phyloP scores from a whole-genome alignment of 30 jellyfish, hydroid and myxozoan species.

The Euphysa ruthae region DNA sequence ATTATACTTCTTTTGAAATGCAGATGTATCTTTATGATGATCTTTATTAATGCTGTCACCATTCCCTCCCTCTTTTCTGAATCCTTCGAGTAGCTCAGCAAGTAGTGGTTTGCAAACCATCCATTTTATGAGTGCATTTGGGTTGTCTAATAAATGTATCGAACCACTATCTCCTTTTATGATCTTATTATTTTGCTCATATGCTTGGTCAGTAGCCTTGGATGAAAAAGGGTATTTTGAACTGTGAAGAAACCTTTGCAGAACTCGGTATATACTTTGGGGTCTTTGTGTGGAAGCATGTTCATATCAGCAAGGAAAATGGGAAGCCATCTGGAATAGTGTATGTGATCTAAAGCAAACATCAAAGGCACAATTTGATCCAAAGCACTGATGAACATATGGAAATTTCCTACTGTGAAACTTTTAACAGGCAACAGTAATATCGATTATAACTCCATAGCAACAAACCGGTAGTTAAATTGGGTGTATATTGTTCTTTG shows the following conservation, averaged over 20 bases:
- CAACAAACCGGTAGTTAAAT: not conserved
- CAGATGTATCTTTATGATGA: too few relatives aligned
- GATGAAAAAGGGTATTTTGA: not conserved
- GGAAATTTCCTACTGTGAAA: not conserved
- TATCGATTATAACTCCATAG: too few relatives aligned
- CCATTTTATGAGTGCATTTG: too few relatives aligned
- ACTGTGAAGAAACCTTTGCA: not conserved
- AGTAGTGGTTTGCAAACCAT: too few relatives aligned
- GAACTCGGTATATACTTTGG: not conserved
- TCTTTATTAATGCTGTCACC: too few relatives aligned
- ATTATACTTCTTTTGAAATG: too few relatives aligned
- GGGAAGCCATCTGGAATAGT: not conserved
- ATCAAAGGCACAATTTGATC: not conserved
- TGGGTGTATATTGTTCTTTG: not conserved
- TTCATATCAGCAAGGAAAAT: not conserved
- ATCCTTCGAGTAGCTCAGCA: too few relatives aligned
- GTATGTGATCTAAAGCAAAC: not conserved
- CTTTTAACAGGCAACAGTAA: constrained; percentile 1
- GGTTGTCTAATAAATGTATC: too few relatives aligned
- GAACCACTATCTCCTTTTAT: too few relatives aligned
- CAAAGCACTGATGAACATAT: not conserved
- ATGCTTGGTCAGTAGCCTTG: not conserved
- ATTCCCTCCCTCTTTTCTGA: too few relatives aligned
- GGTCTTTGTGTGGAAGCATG: not conserved
- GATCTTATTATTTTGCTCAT: too few relatives aligned